Percentiles rank a stretch among this genome's conserved stretches.
Conservation (phyloP, 2,113 vertebrate genomes). For the Notothenia rossii region DNA sequence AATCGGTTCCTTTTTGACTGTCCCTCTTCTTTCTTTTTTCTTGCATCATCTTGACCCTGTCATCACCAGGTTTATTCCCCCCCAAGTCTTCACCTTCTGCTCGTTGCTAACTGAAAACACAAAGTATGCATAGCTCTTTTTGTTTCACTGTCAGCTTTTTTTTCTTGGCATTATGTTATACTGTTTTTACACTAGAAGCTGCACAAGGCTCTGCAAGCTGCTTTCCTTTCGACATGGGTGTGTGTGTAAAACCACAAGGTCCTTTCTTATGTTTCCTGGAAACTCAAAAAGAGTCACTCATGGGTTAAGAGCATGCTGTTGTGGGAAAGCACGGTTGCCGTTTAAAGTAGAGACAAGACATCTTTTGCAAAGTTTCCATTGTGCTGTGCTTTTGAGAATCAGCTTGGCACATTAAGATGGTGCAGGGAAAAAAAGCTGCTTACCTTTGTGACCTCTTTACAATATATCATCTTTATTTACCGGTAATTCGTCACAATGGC, state of each 20-base stretch:
- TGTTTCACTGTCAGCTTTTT: not conserved
- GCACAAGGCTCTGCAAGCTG: not conserved
- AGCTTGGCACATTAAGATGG: too few relatives aligned
- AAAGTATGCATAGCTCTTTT: not conserved
- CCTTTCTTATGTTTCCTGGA: not conserved
- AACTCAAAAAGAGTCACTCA: not conserved
- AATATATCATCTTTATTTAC: too few relatives aligned
- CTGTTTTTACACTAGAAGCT: conserved; percentile 19
- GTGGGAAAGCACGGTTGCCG: conserved; percentile 1
- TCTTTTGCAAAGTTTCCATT: not conserved
- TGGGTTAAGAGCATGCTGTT: not conserved
- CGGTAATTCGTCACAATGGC: too few relatives aligned
- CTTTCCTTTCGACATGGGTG: conserved; percentile 8
- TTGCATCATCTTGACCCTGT: conserved; percentile 59
- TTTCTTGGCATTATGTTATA: not conserved
- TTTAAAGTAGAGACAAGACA: conserved; percentile 7
- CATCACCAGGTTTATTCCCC: conserved; percentile 33
- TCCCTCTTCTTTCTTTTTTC: conserved; percentile 38
- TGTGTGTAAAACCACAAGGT: conserved; percentile 16
- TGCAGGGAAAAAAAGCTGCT: too few relatives aligned
- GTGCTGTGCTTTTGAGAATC: not conserved
- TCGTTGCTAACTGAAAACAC: too few relatives aligned
- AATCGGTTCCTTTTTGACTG: conserved; percentile 62
- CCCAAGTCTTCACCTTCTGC: too few relatives aligned
- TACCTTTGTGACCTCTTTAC: too few relatives aligned